phyloP scores from a whole-genome alignment of 2,888 invertebrate genomes.

The Muscina levida region DNA sequence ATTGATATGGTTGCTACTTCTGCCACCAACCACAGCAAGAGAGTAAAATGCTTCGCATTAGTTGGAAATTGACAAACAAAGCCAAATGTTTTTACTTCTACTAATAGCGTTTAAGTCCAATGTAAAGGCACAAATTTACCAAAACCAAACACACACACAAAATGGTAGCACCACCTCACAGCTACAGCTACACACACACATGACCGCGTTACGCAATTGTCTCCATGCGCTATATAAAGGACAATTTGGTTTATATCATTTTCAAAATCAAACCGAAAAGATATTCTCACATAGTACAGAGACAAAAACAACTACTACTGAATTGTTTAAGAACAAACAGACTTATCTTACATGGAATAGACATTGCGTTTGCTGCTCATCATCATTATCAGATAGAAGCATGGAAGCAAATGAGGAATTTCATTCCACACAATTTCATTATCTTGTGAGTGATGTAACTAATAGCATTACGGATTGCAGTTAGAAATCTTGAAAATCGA shows the following conservation, averaged over 20 bases:
- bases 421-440: slow-evolving; percentile 47
- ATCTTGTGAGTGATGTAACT: slow-evolving; percentile 51
- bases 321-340: slow-evolving; percentile 40
- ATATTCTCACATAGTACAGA: no score
- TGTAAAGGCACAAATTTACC: background rate
- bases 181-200: slow-evolving; percentile 17
- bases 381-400: slow-evolving; percentile 9
- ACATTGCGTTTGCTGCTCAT: background rate
- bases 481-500: background rate
- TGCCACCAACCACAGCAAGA: background rate
- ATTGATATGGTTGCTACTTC: slow-evolving; percentile 53
- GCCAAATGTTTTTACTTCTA: slow-evolving; percentile 59
- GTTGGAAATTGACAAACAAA: slow-evolving; percentile 64
- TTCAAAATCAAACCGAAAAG: slow-evolving; percentile 34
- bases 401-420: slow-evolving; percentile 30
- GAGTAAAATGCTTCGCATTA: slow-evolving; percentile 26
- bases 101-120: slow-evolving; percentile 52
- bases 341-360: slow-evolving; percentile 7
- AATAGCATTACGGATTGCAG: slow-evolving; percentile 44
- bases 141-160: slow-evolving; percentile 57
- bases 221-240: slow-evolving; percentile 10
- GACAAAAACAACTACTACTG: slow-evolving; percentile 32
- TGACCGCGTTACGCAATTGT: slow-evolving; percentile 18
- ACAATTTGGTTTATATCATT: slow-evolving; percentile 57
- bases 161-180: slow-evolving; percentile 49